Percentiles rank a stretch among this genome's conserved stretches.
Conservation (phyloP, 2,113 vertebrate genomes). For the Merops nubicus region DNA sequence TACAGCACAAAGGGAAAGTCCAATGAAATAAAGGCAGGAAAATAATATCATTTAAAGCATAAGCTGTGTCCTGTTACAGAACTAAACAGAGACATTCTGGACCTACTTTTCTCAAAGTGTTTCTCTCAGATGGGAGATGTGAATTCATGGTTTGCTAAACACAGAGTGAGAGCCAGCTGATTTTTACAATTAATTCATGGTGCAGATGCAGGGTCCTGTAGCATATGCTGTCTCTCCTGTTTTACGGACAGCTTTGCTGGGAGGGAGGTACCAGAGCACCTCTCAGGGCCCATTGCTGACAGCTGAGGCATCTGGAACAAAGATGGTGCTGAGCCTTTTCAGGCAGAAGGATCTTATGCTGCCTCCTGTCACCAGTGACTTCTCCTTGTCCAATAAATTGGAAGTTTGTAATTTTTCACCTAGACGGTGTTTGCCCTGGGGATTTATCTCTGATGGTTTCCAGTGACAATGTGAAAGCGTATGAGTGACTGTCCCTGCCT, state of each 20-base stretch:
- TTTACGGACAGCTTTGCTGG: neutral
- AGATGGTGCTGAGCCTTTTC: neutral
- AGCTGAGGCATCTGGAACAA: too few relatives aligned
- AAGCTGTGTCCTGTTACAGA: neutral
- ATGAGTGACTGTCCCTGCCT: rapidly evolving
- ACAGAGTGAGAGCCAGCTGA: neutral
- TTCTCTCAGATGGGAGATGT: neutral
- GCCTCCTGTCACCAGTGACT: neutral
- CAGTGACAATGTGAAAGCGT: rapidly evolving
- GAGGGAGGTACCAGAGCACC: neutral
- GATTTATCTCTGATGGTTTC: neutral
- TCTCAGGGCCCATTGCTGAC: neutral
- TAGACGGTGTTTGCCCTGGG: neutral
- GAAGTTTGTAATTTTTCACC: neutral
- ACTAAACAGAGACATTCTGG: neutral
- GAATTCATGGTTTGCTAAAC: neutral
- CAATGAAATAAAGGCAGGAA: neutral
- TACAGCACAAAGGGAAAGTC: neutral
- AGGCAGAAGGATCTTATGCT: neutral
- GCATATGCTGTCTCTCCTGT: neutral
- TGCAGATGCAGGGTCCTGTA: neutral
- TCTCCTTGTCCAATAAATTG: neutral
- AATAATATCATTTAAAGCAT: neutral
- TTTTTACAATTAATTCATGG: neutral
- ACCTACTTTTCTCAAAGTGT: neutral